Conservation (phyloP, 1,140 invertebrate genomes). For the Solenopsis invicta region DNA sequence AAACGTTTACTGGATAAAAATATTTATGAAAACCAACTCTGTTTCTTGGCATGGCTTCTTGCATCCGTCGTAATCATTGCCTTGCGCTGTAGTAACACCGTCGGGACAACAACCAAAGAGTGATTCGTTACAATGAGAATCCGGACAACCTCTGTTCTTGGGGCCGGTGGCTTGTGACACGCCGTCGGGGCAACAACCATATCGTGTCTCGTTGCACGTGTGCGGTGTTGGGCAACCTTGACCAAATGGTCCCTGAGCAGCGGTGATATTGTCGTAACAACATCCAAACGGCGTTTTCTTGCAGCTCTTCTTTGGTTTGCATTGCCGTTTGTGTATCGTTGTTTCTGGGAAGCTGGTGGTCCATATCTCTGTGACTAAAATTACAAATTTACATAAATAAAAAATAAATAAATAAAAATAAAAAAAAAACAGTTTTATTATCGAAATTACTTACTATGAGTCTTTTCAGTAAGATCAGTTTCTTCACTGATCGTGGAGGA, state of each 20-base stretch:
- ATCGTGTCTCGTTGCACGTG: conserved; percentile 93
- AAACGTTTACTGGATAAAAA: not conserved
- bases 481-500: conserved; percentile 71
- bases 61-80: conserved; percentile 95
- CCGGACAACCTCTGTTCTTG: conserved; percentile 92
- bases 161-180: conserved; percentile 93
- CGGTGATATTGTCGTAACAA: conserved; percentile 94
- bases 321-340: conserved; percentile 87
- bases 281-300: conserved; percentile 93
- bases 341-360: conserved; percentile 84
- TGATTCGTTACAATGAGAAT: conserved; percentile 91
- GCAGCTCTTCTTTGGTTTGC: conserved; percentile 90
- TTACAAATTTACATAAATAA: conserved; percentile 18
- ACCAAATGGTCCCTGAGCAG: conserved; percentile 94
- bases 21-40: conserved; percentile 85
- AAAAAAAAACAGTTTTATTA: not conserved
- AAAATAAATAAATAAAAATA: not conserved
- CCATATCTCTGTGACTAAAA: conserved; percentile 80
- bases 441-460: conserved; percentile 69
- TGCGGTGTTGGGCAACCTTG: conserved; percentile 92
- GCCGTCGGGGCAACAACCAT: conserved; percentile 96
- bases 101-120: conserved; percentile 96
- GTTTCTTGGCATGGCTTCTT: conserved; percentile 90
- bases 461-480: conserved; percentile 77
- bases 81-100: conserved; percentile 92